Conservation (phyloP, 2,888 invertebrate genomes). For the Tolmerus cingulatus region DNA sequence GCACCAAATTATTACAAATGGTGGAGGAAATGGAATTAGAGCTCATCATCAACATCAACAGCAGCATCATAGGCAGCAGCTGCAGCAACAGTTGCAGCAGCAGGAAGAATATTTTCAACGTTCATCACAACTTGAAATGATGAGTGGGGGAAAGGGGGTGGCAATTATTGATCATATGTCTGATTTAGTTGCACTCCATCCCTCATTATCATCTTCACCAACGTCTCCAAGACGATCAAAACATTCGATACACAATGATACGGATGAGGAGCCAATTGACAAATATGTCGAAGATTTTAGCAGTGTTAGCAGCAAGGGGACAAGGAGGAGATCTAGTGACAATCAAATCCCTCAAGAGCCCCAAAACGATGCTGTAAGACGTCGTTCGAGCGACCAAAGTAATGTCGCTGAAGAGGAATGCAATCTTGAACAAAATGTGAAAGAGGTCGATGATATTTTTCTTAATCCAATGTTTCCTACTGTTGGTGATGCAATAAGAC, state of each 20-base stretch:
- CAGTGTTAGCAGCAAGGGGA: conserved; percentile 17
- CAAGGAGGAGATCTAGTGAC: conserved; percentile 36
- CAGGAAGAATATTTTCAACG: conserved; percentile 29
- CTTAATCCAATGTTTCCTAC: conserved; percentile 53
- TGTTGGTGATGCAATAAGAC: conserved; percentile 51
- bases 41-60: conserved; percentile 7
- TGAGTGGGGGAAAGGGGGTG: not conserved
- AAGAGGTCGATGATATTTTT: conserved; percentile 47
- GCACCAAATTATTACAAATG: conserved; percentile 65
- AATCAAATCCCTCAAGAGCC: conserved; percentile 5
- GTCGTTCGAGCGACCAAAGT: not conserved
- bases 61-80: conserved; percentile 64
- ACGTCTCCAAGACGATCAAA: not conserved
- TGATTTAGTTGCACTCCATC: not conserved
- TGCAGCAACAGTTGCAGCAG: conserved; percentile 58
- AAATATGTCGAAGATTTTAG: conserved; percentile 41
- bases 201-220: not conserved
- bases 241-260: conserved; percentile 1
- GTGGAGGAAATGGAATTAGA: conserved; percentile 46
- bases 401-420: not conserved
- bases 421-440: not conserved
- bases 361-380: not conserved
- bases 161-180: not conserved
- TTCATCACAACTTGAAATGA: conserved; percentile 11
- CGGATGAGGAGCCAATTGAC: conserved; percentile 33